Evolutionary conservation across 1,140 invertebrate genomes (phyloP).

Genomic region (Plutomurus gul): DNA sequence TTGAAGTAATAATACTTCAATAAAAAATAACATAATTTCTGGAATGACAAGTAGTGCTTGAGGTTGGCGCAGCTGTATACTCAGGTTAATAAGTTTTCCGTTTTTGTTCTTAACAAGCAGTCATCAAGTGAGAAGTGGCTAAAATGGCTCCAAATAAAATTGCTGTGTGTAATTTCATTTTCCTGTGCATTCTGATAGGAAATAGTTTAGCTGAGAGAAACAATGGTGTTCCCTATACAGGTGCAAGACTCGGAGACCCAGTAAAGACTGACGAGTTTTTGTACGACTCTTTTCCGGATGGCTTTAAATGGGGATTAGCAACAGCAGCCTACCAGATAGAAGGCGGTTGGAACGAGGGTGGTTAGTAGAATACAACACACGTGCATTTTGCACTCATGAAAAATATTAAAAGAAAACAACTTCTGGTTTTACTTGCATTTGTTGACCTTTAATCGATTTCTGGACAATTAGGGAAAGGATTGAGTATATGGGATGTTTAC

Average conservation of each 20-base stretch:
- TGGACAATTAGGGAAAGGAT: conserved; percentile 58
- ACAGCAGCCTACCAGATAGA: conserved; percentile 63
- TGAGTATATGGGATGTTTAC: conserved; percentile 60
- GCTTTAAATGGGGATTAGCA: conserved; percentile 59
- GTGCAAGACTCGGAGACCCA: neutral
- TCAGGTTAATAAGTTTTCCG: too few species aligned
- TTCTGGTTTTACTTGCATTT: neutral
- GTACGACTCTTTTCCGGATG: conserved; percentile 55
- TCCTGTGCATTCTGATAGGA: neutral
- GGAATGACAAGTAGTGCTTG: too few species aligned
- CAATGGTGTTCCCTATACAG: neutral
- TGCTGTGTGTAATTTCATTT: neutral
- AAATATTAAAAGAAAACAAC: neutral
- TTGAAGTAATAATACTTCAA: too few species aligned
- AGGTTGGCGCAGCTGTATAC: too few species aligned
- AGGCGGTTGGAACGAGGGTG: conserved; percentile 64
- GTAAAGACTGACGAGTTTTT: conserved; percentile 27
- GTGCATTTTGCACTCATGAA: neutral
- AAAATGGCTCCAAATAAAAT: too few species aligned
- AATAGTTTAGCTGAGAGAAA: neutral
- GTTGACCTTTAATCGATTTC: neutral
- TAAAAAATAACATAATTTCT: too few species aligned
- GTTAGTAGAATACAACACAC: conserved; percentile 55
- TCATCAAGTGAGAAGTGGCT: too few species aligned
- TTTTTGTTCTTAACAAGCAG: too few species aligned